phyloP scores from a whole-genome alignment of 2,888 invertebrate species.

The Elysia crispata region DNA sequence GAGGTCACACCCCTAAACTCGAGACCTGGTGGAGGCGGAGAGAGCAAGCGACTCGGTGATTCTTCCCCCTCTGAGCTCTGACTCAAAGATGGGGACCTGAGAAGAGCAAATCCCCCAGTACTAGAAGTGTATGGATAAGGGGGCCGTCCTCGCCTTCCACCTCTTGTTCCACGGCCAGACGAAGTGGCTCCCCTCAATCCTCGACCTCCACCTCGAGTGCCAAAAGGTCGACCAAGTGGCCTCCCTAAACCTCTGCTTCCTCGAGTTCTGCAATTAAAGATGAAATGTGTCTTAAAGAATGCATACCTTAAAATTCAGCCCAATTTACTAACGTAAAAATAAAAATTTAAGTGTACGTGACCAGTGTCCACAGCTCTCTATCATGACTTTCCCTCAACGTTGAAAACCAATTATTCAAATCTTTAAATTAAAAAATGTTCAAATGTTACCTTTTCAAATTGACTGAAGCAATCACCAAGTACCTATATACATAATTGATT shows the following conservation, averaged over 20 bases:
- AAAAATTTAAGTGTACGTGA: no score
- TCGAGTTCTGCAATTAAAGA: neutral
- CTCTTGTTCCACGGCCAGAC: slow-evolving; percentile 29
- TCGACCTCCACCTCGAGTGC: slow-evolving; percentile 18
- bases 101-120: neutral
- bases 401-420: neutral
- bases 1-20: no score
- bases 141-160: slow-evolving; percentile 29
- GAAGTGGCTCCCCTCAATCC: slow-evolving; percentile 6
- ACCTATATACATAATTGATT: no score
- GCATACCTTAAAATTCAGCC: no score
- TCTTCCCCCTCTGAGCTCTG: slow-evolving; percentile 13
- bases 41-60: neutral
- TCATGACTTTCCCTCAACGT: neutral
- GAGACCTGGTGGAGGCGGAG: neutral
- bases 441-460: neutral
- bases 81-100: slow-evolving; percentile 11
- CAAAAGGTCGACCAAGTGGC: slow-evolving; percentile 26
- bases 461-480: neutral
- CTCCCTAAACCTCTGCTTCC: slow-evolving; percentile 25
- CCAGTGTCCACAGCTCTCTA: no score
- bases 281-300: no score
- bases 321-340: no score
- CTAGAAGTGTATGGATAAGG: slow-evolving; percentile 11
- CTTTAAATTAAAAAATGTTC: neutral